Conservation (phyloP, 2,888 invertebrate genomes). For the Dolichopus griseipennis region DNA sequence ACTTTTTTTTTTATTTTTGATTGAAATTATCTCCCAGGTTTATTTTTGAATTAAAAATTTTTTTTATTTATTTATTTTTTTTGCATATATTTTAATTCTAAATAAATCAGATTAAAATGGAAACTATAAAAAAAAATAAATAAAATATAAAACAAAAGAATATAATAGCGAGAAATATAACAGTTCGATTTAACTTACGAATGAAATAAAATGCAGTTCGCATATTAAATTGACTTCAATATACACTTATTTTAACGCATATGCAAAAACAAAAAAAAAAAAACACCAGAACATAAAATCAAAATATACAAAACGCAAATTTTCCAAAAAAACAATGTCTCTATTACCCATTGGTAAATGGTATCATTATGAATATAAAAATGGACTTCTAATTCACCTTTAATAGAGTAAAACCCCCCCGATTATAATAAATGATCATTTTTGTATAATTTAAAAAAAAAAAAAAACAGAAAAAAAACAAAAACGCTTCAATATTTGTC, state of each 20-base stretch:
- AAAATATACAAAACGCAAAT: too few species aligned
- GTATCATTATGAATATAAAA: too few species aligned
- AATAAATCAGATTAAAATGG: too few species aligned
- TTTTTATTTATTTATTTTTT: not conserved
- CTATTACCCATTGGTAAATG: not conserved
- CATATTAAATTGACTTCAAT: slow-evolving; percentile 3
- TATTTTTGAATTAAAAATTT: not conserved
- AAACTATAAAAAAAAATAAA: not conserved
- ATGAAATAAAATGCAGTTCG: not conserved
- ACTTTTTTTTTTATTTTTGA: not conserved
- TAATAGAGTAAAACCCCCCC: too few species aligned
- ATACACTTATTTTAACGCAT: not conserved
- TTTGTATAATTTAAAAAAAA: too few species aligned
- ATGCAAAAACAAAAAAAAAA: not conserved
- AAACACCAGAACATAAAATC: too few species aligned
- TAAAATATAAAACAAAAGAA: not conserved
- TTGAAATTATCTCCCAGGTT: slow-evolving; percentile 1
- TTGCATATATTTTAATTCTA: too few species aligned
- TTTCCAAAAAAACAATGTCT: not conserved
- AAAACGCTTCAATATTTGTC: slow-evolving; percentile 2
- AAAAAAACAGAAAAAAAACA: not conserved
- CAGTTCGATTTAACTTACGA: not conserved
- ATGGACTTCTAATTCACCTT: too few species aligned
- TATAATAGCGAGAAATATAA: too few species aligned
- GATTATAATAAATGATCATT: too few species aligned